phyloP scores from a whole-genome alignment of 2,888 invertebrate species.

The Gari tellinella region DNA sequence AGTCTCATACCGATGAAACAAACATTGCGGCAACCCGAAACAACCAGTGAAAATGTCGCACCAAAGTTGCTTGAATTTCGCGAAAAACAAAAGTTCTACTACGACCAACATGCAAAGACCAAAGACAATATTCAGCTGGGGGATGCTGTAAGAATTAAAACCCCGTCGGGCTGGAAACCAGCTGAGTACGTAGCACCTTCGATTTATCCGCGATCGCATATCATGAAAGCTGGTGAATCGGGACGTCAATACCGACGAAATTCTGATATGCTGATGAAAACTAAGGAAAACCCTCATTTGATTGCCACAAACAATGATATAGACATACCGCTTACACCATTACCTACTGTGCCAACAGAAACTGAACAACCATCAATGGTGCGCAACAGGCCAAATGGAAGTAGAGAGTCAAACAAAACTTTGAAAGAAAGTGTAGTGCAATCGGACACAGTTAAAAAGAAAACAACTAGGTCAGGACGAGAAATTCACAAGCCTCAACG shows the following conservation, averaged over 20 bases:
- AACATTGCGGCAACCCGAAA: constrained; percentile 26
- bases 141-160: constrained; percentile 23
- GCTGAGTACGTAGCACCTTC: constrained; percentile 11
- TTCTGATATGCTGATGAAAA: constrained; percentile 25
- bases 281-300: constrained; percentile 1
- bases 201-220: constrained; percentile 23
- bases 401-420: too few relatives aligned
- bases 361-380: too few relatives aligned
- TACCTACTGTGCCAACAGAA: too few relatives aligned
- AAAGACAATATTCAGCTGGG: neutral
- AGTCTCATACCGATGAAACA: constrained; percentile 38
- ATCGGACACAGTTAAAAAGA: too few relatives aligned
- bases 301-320: neutral
- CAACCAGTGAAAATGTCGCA: neutral
- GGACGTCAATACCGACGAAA: constrained; percentile 31
- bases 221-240: constrained; percentile 25
- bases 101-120: constrained; percentile 20
- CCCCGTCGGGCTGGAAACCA: constrained; percentile 36
- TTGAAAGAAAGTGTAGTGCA: too few relatives aligned
- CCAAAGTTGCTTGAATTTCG: constrained; percentile 20
- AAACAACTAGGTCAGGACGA: too few relatives aligned
- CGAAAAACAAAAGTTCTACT: constrained; percentile 29
- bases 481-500: too few relatives aligned
- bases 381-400: too few relatives aligned
- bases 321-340: constrained; percentile 4